phyloP scores from a whole-genome alignment of 2,888 invertebrate genomes.

The Pherbina coryleti region DNA sequence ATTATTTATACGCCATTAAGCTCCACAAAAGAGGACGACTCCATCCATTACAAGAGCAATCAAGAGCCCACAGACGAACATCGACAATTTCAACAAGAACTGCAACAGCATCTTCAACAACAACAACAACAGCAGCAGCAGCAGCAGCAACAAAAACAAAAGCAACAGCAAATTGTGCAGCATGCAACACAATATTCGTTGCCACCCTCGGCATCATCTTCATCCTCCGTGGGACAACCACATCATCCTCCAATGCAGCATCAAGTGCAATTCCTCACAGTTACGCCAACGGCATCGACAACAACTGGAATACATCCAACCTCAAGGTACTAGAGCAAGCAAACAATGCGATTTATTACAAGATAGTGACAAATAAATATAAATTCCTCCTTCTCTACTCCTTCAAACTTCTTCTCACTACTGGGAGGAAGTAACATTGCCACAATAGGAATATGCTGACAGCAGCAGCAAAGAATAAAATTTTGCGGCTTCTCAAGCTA shows the following conservation, averaged over 20 bases:
- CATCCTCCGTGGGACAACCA: neutral
- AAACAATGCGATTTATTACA: conserved; percentile 13
- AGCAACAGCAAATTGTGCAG: conserved; percentile 42
- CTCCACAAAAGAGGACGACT: conserved; percentile 47
- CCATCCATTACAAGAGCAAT: conserved; percentile 28
- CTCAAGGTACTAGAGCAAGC: conserved; percentile 38
- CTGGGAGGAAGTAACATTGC: neutral
- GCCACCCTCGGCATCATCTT: conserved; percentile 14
- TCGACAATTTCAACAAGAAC: conserved; percentile 33
- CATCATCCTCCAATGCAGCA: conserved; percentile 15
- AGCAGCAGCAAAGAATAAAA: neutral
- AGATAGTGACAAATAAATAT: conserved; percentile 16
- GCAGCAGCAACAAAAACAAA: conserved; percentile 45
- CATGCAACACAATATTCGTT: conserved; percentile 43
- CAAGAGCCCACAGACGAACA: conserved; percentile 32
- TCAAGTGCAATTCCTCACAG: conserved; percentile 37
- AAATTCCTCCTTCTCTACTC: neutral
- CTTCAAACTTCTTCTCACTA: too few relatives aligned
- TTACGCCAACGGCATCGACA: conserved; percentile 35
- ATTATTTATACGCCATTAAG: conserved; percentile 69
- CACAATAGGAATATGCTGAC: neutral
- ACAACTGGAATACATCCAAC: conserved; percentile 38
- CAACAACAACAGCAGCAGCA: too few relatives aligned
- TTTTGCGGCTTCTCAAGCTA: conserved; percentile 20
- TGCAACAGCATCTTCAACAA: conserved; percentile 40